A percentile compares a stretch with the other conserved stretches of the same genome.
Evolutionary conservation across 2,888 invertebrate genomes (phyloP).

Genomic region (Philhelius pedissequus): DNA sequence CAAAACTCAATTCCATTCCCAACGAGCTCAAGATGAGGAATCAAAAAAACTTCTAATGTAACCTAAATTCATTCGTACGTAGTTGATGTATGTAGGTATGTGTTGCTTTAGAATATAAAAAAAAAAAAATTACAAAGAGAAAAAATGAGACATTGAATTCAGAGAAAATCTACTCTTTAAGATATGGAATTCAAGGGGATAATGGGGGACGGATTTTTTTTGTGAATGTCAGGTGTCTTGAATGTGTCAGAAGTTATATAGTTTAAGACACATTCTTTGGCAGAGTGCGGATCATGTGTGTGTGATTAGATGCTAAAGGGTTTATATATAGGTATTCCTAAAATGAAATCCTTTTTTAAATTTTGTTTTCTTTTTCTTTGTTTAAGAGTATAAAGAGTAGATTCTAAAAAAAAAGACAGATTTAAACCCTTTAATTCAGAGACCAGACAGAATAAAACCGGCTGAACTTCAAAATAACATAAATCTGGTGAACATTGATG

Average conservation of each 20-base stretch:
- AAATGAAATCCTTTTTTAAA: too few relatives aligned
- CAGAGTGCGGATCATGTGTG: neutral
- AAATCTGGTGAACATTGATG: too few relatives aligned
- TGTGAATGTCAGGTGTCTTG: conserved; percentile 52
- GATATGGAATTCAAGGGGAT: neutral
- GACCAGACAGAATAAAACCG: too few relatives aligned
- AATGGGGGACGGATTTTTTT: neutral
- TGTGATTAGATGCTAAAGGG: neutral
- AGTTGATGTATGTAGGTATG: too few relatives aligned
- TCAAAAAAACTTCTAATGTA: neutral
- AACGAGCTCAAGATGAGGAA: neutral
- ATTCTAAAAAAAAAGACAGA: too few relatives aligned
- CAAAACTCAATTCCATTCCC: conserved; percentile 45
- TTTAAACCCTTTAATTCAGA: too few relatives aligned
- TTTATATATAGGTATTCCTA: neutral
- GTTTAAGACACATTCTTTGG: conserved; percentile 25
- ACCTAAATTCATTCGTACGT: neutral
- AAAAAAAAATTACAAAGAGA: neutral
- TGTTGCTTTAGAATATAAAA: neutral
- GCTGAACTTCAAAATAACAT: too few relatives aligned
- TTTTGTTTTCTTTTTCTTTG: too few relatives aligned
- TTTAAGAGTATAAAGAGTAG: too few relatives aligned
- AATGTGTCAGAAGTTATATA: conserved; percentile 30
- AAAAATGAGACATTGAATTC: neutral
- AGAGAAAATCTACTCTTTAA: neutral